phyloP scores from a whole-genome alignment of 2,797 vertebrate species.

The Cyprinodon diabolis region DNA sequence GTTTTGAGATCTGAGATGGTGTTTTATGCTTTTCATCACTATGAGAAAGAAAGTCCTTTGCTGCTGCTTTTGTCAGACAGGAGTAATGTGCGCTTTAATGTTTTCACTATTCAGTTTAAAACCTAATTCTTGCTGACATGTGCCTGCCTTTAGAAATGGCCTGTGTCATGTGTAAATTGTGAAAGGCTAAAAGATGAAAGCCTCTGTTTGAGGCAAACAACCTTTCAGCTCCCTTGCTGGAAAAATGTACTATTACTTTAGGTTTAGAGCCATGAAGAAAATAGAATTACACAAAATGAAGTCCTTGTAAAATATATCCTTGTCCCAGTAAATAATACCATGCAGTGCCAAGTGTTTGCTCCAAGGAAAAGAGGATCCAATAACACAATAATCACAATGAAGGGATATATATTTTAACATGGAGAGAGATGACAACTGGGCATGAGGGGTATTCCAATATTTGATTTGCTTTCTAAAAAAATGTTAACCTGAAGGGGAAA shows the following conservation, averaged over 20 bases:
- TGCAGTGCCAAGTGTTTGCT: not conserved
- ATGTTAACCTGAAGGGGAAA: too few species aligned
- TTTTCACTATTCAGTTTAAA: conserved; percentile 25
- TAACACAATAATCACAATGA: not conserved
- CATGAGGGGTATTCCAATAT: not conserved
- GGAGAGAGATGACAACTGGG: not conserved
- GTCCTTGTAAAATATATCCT: not conserved
- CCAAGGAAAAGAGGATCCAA: not conserved
- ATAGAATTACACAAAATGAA: not conserved
- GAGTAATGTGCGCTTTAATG: conserved; percentile 24
- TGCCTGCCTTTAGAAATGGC: conserved; percentile 27
- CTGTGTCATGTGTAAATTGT: conserved; percentile 35
- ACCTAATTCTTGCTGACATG: conserved; percentile 19
- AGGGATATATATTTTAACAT: not conserved
- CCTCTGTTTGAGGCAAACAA: conserved; percentile 6
- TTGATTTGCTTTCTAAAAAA: too few species aligned
- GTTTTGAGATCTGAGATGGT: conserved; percentile 23
- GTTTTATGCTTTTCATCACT: conserved; percentile 46
- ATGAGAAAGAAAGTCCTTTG: not conserved
- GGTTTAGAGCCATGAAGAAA: not conserved
- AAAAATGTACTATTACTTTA: conserved; percentile 2
- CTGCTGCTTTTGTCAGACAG: conserved; percentile 22
- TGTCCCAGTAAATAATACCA: not conserved
- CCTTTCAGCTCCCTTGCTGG: not conserved
- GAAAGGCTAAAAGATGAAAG: conserved; percentile 13